Evolutionary conservation across 2,888 invertebrate genomes (phyloP).

Genomic region (Poecilus cupreus): DNA sequence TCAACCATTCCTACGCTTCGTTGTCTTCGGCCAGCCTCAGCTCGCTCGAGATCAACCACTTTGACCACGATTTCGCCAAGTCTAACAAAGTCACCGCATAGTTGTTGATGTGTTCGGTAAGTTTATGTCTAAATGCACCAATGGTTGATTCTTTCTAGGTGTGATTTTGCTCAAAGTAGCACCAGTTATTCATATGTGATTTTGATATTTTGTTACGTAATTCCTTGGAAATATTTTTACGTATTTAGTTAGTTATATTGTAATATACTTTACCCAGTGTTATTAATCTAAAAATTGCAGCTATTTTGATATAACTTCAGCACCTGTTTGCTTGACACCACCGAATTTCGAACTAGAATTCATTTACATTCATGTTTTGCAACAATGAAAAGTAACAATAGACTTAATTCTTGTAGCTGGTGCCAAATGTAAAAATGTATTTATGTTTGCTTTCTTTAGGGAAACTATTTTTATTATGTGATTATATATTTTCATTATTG

Average conservation of each 20-base stretch:
- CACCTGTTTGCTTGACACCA: slow-evolving; percentile 3
- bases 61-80: slow-evolving; percentile 62
- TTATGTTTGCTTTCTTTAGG: slow-evolving; percentile 39
- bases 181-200: slow-evolving; percentile 7
- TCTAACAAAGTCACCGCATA: slow-evolving; percentile 42
- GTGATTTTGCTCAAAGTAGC: slow-evolving; percentile 23
- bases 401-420: slow-evolving; percentile 45
- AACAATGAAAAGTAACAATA: slow-evolving; percentile 19
- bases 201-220: not conserved
- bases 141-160: not conserved
- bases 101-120: not conserved
- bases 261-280: too few species aligned
- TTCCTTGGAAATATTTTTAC: not conserved
- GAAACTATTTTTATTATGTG: slow-evolving; percentile 34
- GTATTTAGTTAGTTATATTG: not conserved
- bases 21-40: slow-evolving; percentile 67
- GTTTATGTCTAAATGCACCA: not conserved
- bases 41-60: slow-evolving; percentile 69
- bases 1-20: slow-evolving; percentile 76
- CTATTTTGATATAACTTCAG: not conserved
- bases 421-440: slow-evolving; percentile 52
- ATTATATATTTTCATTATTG: slow-evolving; percentile 37
- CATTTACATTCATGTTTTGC: not conserved
- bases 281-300: not conserved
- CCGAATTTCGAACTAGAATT: slow-evolving; percentile 3